Evolutionary conservation across 2,113 vertebrate species (phyloP).

Genomic region (Ochotona curzoniae): DNA sequence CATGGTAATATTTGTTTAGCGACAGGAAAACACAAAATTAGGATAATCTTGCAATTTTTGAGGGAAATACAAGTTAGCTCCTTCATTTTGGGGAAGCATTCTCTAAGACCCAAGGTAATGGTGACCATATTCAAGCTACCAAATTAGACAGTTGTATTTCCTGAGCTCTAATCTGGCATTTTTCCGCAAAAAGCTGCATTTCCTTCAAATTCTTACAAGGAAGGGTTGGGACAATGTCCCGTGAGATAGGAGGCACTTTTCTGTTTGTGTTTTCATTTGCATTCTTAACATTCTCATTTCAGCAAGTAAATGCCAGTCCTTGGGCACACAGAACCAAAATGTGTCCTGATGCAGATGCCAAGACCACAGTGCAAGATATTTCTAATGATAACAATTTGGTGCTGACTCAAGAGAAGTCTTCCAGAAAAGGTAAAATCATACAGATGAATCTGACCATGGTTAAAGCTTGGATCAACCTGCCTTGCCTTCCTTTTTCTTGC

Average conservation of each 20-base stretch:
- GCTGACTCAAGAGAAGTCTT: neutral
- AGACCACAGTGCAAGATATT: neutral
- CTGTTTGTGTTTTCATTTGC: neutral
- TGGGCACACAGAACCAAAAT: neutral
- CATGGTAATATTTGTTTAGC: neutral
- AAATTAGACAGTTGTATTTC: neutral
- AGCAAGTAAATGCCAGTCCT: neutral
- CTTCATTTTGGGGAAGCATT: neutral
- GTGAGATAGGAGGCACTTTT: neutral
- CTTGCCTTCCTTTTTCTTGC: neutral
- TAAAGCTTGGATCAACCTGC: neutral
- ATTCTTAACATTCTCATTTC: neutral
- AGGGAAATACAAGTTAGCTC: neutral
- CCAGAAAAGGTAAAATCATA: slow-evolving; percentile 61
- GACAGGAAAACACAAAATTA: neutral
- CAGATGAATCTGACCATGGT: rapidly evolving
- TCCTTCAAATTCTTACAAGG: neutral
- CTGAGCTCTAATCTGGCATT: too few relatives aligned
- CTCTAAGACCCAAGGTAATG: neutral
- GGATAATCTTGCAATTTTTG: neutral
- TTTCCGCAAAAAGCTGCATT: neutral
- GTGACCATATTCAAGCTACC: neutral
- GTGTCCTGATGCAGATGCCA: neutral
- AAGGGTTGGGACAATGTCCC: neutral
- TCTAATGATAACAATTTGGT: neutral